Evolutionary conservation across 2,113 vertebrate genomes (phyloP).

Genomic region (Lagopus leucura): DNA sequence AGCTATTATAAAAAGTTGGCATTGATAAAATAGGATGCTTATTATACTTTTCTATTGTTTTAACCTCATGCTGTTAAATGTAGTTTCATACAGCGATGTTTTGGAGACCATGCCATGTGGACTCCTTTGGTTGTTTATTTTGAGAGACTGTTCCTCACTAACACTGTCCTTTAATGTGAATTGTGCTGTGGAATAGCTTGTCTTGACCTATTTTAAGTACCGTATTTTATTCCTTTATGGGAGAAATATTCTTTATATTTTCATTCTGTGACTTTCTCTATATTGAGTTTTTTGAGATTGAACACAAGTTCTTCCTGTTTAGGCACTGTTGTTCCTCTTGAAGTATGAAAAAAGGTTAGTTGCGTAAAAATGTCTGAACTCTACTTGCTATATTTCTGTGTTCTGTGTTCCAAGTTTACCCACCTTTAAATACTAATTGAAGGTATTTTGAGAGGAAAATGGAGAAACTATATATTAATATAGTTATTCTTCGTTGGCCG

Average conservation of each 20-base stretch:
- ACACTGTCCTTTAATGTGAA: background rate
- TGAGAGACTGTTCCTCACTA: background rate
- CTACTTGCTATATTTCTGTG: background rate
- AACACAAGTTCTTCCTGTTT: background rate
- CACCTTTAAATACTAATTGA: background rate
- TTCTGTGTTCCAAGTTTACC: background rate
- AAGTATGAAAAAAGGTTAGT: background rate
- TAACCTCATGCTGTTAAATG: background rate
- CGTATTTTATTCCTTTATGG: background rate
- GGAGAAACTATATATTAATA: background rate
- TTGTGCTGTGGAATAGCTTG: background rate
- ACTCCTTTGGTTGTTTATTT: background rate
- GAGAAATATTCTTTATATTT: background rate
- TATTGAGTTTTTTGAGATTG: background rate
- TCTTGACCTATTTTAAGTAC: background rate
- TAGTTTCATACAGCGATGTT: background rate
- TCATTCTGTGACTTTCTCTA: background rate
- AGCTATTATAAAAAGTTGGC: background rate
- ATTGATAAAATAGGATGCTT: background rate
- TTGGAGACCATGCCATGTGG: background rate
- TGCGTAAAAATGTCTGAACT: background rate
- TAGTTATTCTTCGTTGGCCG: background rate
- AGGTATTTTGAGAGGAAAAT: background rate
- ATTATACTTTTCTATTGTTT: background rate
- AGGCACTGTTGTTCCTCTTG: background rate